phyloP scores from a whole-genome alignment of 1,140 invertebrate species.

The honey bee (Apis mellifera) region Amel_HAv3.1 CM009931.2:21011001-21011500 shows the following conservation, averaged over 20 bases:
- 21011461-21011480: not conserved
- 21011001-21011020: no score
- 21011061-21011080: not conserved
- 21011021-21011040: no score
- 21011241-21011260: conserved; percentile 56
- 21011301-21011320: conserved; percentile 34
- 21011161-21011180: conserved; percentile 47
- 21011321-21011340: conserved; percentile 19
- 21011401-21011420: not conserved
- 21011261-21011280: conserved; percentile 53
- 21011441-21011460: not conserved
- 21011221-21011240: conserved; percentile 39
- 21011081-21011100: not conserved
- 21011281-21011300: conserved; percentile 52
- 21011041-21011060: no score
- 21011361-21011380: not conserved
- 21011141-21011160: conserved; percentile 53
- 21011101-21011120: not conserved
- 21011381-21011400: conserved; percentile 18
- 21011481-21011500: not conserved
- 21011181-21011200: conserved; percentile 59
- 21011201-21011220: conserved; percentile 45
- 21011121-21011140: conserved; percentile 1
- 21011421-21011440: conserved; percentile 19
- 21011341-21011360: conserved; percentile 18